Evolutionary conservation across 2,113 vertebrate genomes (phyloP).

Genomic region (Strigops habroptila): DNA sequence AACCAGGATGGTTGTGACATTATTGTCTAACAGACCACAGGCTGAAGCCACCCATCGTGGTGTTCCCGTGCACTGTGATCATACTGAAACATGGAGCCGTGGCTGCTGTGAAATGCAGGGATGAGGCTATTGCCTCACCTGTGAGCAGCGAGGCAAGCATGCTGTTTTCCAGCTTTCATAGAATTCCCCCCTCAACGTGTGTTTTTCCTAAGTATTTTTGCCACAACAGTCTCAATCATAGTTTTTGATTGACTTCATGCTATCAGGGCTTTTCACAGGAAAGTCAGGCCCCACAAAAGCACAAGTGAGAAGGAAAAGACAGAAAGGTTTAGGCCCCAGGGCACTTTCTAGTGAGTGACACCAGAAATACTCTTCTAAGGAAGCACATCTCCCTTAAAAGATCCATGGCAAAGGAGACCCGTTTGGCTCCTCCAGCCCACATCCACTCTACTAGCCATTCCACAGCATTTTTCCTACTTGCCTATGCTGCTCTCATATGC

Average conservation of each 20-base stretch:
- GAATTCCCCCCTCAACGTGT: accelerated
- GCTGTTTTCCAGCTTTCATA: neutral
- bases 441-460: neutral
- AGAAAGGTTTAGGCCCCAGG: neutral
- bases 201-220: neutral
- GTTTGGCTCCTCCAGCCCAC: neutral
- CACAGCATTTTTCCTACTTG: neutral
- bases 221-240: neutral
- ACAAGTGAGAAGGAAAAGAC: neutral
- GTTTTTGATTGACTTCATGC: neutral
- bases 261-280: neutral
- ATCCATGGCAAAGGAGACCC: neutral
- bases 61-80: neutral
- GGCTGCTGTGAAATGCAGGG: accelerated
- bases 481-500: neutral
- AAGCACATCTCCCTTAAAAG: neutral
- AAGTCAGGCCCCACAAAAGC: neutral
- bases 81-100: neutral
- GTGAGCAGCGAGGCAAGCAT: accelerated
- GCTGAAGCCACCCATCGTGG: neutral
- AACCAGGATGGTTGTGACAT: neutral
- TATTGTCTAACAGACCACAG: neutral
- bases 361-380: neutral
- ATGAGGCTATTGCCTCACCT: neutral
- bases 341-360: neutral